Conservation (phyloP, 2,113 vertebrate genomes). For the Octodon degus region DNA sequence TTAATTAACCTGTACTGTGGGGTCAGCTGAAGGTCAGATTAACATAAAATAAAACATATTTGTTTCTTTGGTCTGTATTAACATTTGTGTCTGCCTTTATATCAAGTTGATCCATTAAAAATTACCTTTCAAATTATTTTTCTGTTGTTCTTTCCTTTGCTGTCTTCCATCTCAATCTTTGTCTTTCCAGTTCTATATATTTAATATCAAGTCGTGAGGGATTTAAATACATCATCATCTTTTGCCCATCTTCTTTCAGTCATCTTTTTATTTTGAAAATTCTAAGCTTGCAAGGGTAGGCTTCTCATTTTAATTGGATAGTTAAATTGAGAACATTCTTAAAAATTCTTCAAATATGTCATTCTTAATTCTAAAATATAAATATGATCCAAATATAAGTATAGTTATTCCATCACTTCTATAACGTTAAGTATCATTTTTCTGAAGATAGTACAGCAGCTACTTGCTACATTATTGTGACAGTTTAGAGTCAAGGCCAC, state of each 20-base stretch:
- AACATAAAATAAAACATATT: neutral
- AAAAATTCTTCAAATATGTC: conserved; percentile 1
- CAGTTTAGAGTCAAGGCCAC: neutral
- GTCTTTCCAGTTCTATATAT: neutral
- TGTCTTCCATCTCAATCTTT: neutral
- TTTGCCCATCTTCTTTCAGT: neutral
- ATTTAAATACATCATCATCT: neutral
- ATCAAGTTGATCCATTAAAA: neutral
- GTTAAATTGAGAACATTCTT: neutral
- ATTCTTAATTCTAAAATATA: conserved; percentile 43
- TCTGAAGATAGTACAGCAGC: neutral
- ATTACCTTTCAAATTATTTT: neutral
- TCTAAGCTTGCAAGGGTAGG: neutral
- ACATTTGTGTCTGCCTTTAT: neutral
- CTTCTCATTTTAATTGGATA: conserved; percentile 13
- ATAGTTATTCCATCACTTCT: neutral
- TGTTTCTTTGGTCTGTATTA: neutral
- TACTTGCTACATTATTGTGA: neutral
- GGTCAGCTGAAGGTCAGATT: neutral
- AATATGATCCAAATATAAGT: neutral
- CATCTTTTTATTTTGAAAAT: conserved; percentile 51
- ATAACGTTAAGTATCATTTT: neutral
- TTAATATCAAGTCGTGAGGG: neutral
- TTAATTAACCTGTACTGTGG: neutral
- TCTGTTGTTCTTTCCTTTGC: neutral